Evolutionary conservation across 2,888 invertebrate species (phyloP), one percentile per base, ranked within the genome.

Genomic region (Empis stercorea): DNA sequence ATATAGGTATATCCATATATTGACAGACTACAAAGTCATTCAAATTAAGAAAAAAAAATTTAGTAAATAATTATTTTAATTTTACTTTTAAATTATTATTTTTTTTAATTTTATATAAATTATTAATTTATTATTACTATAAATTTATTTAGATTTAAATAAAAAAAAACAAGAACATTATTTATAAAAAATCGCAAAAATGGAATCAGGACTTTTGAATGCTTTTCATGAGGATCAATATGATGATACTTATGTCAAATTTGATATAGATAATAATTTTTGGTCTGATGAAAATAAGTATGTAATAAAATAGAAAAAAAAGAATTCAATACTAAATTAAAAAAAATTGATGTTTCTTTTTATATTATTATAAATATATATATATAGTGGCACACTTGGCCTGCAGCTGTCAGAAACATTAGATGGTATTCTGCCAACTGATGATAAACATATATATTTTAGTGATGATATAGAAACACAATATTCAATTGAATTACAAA

Each of bases 121-220:
- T 34, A 7, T 34, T 34, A 13, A 7, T 34, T 34, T 34, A 7
- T 34, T 34, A 4, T 13, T 13, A 34, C 4, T 7, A 13, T 7
- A 20, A 4, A 20, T 20, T 20, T 20, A 20, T n/a, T 34, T n/a
- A 13, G 3, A n/a, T 34, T 4, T 34, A 34, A 34, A 34, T 7
- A n/a, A n/a, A n/a, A n/a, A n/a, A n/a, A n/a, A n/a, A n/a, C n/a
- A n/a, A n/a, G n/a, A n/a, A n/a, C n/a, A n/a, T 27, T 27, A 27
- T 27, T 7, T 27, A 27, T 27, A 27, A 7, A 27, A 27, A 34
- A n/a, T n/a, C 34, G 23, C 23, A 27, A 27, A 27, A 50, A 68
- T 68, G 69, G 68, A 68, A 57, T 68, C 68, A 44, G 59, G 62
- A 46, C 58, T 68, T 57, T 57, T 68, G 40, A 68, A 66, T 53